Evolutionary conservation across 2,797 vertebrate genomes (phyloP).

Genomic region (Poeciliopsis gracilis): DNA sequence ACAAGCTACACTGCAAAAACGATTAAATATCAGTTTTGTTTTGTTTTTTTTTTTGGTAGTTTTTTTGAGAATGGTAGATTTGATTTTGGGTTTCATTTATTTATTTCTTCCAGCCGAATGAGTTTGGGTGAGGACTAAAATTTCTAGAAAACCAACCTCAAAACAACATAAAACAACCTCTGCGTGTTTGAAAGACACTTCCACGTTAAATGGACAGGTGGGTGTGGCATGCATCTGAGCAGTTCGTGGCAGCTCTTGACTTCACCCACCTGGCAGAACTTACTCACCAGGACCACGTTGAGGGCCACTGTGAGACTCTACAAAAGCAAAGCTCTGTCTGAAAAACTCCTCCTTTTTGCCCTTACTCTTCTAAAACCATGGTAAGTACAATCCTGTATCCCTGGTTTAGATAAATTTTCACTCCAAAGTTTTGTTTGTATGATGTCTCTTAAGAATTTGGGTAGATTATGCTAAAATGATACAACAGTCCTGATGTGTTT

Average conservation of each 20-base stretch:
- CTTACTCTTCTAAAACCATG: constrained; percentile 53
- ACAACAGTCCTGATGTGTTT: background rate
- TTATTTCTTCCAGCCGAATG: background rate
- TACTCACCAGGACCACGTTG: constrained; percentile 71
- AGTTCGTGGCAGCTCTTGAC: constrained; percentile 23
- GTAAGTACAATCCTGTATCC: constrained; percentile 40
- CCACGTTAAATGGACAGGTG: constrained; percentile 25
- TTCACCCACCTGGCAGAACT: constrained; percentile 46
- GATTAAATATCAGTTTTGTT: no score
- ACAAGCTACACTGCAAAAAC: no score
- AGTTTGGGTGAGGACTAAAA: background rate
- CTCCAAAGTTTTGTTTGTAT: background rate
- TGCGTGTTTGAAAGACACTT: constrained; percentile 15
- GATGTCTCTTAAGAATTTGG: background rate
- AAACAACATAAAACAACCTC: background rate
- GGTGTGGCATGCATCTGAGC: constrained; percentile 50
- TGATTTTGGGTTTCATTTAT: background rate
- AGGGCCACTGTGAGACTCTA: constrained; percentile 65
- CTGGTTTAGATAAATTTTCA: background rate
- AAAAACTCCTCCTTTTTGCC: background rate
- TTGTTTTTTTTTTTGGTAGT: no score
- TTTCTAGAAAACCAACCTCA: background rate
- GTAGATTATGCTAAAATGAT: background rate
- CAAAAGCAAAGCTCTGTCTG: background rate
- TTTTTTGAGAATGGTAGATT: background rate